Conservation (phyloP, 1,140 invertebrate species). For the Protaetia brevitarsis region DNA sequence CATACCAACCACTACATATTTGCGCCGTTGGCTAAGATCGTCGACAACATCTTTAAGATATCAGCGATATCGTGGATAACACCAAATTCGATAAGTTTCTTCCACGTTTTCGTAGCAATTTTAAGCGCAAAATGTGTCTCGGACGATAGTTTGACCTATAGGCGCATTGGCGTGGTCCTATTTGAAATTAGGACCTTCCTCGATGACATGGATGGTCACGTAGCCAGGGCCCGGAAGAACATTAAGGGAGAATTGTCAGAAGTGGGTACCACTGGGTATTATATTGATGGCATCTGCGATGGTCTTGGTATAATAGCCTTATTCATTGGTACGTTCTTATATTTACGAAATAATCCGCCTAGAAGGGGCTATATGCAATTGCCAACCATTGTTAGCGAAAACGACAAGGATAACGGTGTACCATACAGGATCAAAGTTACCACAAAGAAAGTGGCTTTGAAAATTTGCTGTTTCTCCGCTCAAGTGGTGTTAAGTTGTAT, state of each 20-base stretch:
- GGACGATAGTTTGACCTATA: conserved; percentile 61
- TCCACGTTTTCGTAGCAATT: conserved; percentile 69
- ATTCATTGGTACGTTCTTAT: conserved; percentile 62
- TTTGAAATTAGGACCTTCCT: conserved; percentile 75
- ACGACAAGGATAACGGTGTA: conserved; percentile 52
- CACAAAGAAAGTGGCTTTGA: conserved; percentile 60
- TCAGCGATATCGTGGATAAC: conserved; percentile 64
- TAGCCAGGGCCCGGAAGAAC: conserved; percentile 66
- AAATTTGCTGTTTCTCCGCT: conserved; percentile 63
- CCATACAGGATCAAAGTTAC: conserved; percentile 64
- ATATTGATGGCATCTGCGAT: conserved; percentile 73
- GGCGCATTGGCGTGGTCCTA: conserved; percentile 66
- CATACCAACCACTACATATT: conserved; percentile 75
- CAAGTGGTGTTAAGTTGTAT: conserved; percentile 69
- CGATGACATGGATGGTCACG: conserved; percentile 76
- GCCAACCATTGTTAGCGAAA: conserved; percentile 51
- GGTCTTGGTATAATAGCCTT: conserved; percentile 67
- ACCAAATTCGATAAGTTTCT: conserved; percentile 73
- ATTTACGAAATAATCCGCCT: conserved; percentile 65
- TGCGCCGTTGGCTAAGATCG: conserved; percentile 64
- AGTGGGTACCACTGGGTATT: conserved; percentile 67
- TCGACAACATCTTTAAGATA: conserved; percentile 62
- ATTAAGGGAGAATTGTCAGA: conserved; percentile 69
- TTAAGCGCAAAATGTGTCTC: conserved; percentile 66
- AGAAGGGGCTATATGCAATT: conserved; percentile 64